Evolutionary conservation across 2,888 invertebrate species (phyloP).

Genomic region (Drosophila anomelani): DNA sequence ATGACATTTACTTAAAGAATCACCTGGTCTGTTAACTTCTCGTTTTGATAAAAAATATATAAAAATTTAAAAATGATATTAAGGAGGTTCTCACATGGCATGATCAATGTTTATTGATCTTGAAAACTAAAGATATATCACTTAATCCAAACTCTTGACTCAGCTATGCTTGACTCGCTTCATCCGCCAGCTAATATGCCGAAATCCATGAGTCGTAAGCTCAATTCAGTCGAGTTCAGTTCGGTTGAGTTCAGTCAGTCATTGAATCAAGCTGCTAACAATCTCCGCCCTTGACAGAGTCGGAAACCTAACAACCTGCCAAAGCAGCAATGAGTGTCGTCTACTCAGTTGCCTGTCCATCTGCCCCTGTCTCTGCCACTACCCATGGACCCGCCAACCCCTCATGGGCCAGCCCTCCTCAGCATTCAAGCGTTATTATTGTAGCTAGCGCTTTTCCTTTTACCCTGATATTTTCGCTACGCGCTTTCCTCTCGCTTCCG

Average conservation of each 20-base stretch:
- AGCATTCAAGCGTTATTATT: conserved; percentile 49
- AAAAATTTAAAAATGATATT: not conserved
- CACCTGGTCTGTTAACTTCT: no score
- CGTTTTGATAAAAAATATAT: no score
- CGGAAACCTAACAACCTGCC: conserved; percentile 74
- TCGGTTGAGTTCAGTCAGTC: conserved; percentile 49
- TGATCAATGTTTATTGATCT: not conserved
- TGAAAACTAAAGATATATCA: no score
- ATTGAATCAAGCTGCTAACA: conserved; percentile 55
- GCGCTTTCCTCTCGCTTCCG: conserved; percentile 56
- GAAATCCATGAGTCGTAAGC: conserved; percentile 58
- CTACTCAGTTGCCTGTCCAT: conserved; percentile 59
- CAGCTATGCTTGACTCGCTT: conserved; percentile 5
- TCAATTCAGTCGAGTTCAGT: conserved; percentile 35
- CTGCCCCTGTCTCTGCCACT: conserved; percentile 12
- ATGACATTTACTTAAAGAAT: no score
- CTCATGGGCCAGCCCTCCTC: conserved; percentile 1
- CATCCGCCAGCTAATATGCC: conserved; percentile 56
- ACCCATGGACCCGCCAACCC: not conserved
- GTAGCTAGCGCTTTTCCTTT: conserved; percentile 61
- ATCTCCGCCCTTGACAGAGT: conserved; percentile 47
- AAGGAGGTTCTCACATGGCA: not conserved
- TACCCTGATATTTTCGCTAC: conserved; percentile 55
- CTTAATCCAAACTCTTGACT: not conserved
- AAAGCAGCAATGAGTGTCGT: conserved; percentile 74